These are phyloP conservation scores for Carabus problematicus DNA, from an alignment of 2,888 invertebrate species.

Conservation along the genomic window DNA sequence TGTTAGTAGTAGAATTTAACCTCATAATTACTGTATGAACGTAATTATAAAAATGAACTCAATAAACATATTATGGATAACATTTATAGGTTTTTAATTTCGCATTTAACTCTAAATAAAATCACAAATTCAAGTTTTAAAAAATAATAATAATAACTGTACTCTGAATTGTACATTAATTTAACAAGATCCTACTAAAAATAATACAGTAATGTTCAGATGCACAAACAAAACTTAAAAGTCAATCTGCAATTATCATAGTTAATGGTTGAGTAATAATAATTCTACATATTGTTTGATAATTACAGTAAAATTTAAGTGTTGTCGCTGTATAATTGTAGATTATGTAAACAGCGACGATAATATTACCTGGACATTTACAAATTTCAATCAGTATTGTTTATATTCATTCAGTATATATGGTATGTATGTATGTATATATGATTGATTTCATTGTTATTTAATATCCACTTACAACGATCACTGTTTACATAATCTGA, in stretches of 20 bases:
- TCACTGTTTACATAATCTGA: too few relatives aligned
- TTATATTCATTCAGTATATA: too few relatives aligned
- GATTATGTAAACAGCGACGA: too few relatives aligned
- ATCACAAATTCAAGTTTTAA: constrained; percentile 23
- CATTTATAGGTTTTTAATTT: constrained; percentile 28
- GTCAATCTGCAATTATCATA: constrained; percentile 1
- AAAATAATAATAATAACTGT: constrained; percentile 2
- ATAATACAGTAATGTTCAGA: background rate
- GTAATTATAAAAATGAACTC: background rate
- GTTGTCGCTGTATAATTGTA: too few relatives aligned
- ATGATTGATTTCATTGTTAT: too few relatives aligned
- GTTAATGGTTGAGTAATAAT: background rate
- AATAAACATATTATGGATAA: background rate
- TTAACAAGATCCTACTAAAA: constrained; percentile 12
- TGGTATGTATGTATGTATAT: too few relatives aligned
- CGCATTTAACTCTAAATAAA: constrained; percentile 28
- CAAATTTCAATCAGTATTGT: too few relatives aligned
- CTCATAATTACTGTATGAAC: too few relatives aligned
- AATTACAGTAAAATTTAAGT: background rate
- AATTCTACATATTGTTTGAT: constrained; percentile 6
- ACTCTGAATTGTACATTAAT: constrained; percentile 11
- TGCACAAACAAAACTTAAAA: constrained; percentile 1
- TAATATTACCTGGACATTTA: too few relatives aligned
- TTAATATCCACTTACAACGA: too few relatives aligned
- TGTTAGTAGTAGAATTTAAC: too few relatives aligned